A percentile compares a stretch with the other conserved stretches of the same genome.
Evolutionary conservation across 2,113 vertebrate genomes (phyloP).

Genomic region (Rhabdomys dilectus): DNA sequence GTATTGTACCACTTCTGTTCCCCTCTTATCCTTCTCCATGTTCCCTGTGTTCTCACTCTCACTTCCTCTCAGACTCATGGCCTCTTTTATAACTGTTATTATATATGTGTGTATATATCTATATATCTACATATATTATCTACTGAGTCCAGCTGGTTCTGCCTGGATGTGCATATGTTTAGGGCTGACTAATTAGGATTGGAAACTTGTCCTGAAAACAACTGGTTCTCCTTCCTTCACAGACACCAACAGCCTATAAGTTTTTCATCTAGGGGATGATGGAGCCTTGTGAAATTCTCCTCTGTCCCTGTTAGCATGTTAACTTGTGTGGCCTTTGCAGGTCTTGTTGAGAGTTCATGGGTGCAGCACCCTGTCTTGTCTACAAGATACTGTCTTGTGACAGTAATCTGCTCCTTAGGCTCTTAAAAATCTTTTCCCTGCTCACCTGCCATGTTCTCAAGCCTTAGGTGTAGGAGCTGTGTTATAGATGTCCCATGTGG

Average conservation of each 20-base stretch:
- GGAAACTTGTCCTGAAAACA: neutral
- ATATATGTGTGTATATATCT: neutral
- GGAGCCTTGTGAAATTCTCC: neutral
- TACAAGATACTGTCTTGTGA: neutral
- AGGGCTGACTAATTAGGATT: neutral
- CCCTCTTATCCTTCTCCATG: neutral
- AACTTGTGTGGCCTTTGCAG: neutral
- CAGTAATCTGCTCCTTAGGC: neutral
- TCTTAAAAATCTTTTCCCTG: neutral
- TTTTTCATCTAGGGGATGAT: neutral
- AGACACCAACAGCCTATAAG: neutral
- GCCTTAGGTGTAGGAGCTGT: neutral
- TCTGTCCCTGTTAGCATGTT: neutral
- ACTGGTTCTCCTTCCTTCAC: neutral
- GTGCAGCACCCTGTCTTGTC: neutral
- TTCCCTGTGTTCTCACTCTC: neutral
- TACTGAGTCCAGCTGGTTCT: neutral
- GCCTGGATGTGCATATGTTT: neutral
- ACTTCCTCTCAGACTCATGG: neutral
- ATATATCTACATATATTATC: neutral
- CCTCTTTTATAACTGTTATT: neutral
- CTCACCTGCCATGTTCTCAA: neutral
- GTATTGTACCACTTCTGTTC: neutral
- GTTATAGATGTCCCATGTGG: neutral
- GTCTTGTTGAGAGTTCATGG: neutral